phyloP scores from a whole-genome alignment of 2,888 invertebrate genomes.

The Keiferia lycopersicella region DNA sequence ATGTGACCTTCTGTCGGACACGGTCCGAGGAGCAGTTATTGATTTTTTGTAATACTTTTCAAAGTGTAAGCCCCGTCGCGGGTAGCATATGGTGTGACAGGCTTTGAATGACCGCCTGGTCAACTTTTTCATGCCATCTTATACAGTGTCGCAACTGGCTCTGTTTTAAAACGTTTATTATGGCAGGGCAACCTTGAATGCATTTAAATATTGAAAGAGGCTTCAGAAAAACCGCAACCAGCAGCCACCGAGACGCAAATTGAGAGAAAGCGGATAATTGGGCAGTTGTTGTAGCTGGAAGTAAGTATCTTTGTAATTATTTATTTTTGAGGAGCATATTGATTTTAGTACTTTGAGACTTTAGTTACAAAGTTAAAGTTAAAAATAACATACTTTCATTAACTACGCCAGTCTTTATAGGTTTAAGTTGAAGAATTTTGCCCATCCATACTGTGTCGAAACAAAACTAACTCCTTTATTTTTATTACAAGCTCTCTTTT shows the following conservation, averaged over 20 bases:
- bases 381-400: no score
- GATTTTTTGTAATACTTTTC: conserved; percentile 64
- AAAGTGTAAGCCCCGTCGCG: conserved; percentile 53
- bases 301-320: background rate
- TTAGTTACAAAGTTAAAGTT: background rate
- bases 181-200: conserved; percentile 21
- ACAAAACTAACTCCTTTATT: no score
- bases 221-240: conserved; percentile 32
- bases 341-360: background rate
- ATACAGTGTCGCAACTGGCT: conserved; percentile 49
- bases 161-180: conserved; percentile 41
- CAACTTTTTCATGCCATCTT: conserved; percentile 54
- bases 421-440: no score
- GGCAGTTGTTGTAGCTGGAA: conserved; percentile 30
- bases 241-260: conserved; percentile 36
- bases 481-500: no score
- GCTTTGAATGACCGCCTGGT: conserved; percentile 62
- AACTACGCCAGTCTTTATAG: no score
- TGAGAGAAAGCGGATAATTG: conserved; percentile 37
- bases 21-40: conserved; percentile 63
- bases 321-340: background rate
- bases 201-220: conserved; percentile 25
- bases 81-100: conserved; percentile 71
- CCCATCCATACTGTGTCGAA: no score
- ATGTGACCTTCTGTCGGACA: conserved; percentile 71